Evolutionary conservation across 1,140 invertebrate genomes (phyloP).

Genomic region (Centruroides vittatus): DNA sequence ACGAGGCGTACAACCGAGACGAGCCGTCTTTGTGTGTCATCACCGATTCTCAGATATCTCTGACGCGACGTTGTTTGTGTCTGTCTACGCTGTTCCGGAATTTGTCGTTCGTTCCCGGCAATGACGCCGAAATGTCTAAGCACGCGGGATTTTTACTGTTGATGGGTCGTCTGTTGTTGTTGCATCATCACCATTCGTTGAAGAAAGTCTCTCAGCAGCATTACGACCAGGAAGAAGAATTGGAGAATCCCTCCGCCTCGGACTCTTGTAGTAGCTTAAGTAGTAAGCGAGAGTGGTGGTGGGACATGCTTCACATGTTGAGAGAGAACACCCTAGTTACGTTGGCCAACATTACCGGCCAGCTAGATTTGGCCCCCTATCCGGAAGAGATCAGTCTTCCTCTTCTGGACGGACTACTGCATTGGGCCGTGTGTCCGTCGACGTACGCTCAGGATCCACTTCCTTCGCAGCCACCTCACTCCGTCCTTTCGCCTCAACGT

Average conservation of each 20-base stretch:
- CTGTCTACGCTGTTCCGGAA: constrained; percentile 83
- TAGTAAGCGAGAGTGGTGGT: constrained; percentile 59
- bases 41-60: constrained; percentile 68
- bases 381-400: constrained; percentile 83
- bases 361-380: constrained; percentile 68
- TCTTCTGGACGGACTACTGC: constrained; percentile 82
- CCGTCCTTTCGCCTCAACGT: constrained; percentile 65
- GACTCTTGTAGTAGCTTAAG: constrained; percentile 15
- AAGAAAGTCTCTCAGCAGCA: constrained; percentile 39
- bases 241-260: not conserved
- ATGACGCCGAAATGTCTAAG: constrained; percentile 80
- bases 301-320: constrained; percentile 80
- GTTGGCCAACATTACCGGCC: constrained; percentile 81
- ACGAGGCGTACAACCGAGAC: constrained; percentile 81
- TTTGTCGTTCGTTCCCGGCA: constrained; percentile 93
- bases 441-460: constrained; percentile 89
- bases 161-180: constrained; percentile 70
- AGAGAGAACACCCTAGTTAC: constrained; percentile 87
- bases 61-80: constrained; percentile 75
- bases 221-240: constrained; percentile 40
- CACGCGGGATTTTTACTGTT: constrained; percentile 72
- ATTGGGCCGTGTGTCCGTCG: constrained; percentile 91
- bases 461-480: constrained; percentile 44
- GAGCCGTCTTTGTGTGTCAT: constrained; percentile 73
- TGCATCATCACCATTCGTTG: constrained; percentile 74